Evolutionary conservation across 2,113 vertebrate genomes (phyloP).

Genomic region (Calidris pugnax): DNA sequence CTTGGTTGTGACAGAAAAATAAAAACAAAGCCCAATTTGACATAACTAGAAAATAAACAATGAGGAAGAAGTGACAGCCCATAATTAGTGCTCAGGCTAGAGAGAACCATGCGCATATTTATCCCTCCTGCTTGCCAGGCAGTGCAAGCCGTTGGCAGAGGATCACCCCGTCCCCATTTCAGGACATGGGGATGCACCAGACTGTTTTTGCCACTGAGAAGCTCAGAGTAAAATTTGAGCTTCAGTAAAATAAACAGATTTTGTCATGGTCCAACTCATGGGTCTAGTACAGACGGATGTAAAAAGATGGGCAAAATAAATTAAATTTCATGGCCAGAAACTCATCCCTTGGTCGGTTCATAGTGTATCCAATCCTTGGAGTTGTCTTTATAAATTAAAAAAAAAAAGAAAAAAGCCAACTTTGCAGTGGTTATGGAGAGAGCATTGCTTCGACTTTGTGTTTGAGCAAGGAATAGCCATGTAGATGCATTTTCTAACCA

Average conservation of each 20-base stretch:
- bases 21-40: neutral
- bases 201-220: neutral
- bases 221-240: neutral
- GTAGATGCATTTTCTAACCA: neutral
- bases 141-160: neutral
- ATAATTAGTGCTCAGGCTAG: neutral
- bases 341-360: neutral
- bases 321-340: neutral
- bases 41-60: neutral
- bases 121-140: neutral
- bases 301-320: neutral
- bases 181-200: neutral
- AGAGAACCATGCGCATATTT: neutral
- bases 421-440: neutral
- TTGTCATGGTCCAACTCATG: neutral
- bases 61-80: neutral
- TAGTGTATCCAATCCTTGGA: neutral
- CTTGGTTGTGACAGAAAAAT: neutral
- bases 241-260: neutral
- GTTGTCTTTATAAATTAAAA: neutral
- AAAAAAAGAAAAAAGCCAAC: neutral
- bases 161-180: accelerated
- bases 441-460: accelerated
- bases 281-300: neutral
- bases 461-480: neutral